Conservation (phyloP, 2,888 invertebrate species). For the Cheilosia vernalis region DNA sequence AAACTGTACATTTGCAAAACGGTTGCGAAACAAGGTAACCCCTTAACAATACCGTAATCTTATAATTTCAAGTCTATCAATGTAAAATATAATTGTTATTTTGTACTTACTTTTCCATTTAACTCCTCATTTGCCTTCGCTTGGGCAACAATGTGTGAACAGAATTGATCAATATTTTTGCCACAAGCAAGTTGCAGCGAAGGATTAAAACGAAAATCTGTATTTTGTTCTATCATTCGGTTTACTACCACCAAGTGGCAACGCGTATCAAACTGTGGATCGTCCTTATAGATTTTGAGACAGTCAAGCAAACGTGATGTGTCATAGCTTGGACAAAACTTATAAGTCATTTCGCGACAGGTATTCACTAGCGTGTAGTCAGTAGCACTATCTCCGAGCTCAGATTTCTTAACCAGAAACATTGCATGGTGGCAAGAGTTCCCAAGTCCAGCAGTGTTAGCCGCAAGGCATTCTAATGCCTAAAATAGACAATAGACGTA, state of each 20-base stretch:
- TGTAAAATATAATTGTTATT: not conserved
- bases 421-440: constrained; percentile 90
- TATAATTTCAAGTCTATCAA: not conserved
- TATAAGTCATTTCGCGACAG: constrained; percentile 93
- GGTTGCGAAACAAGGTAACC: no score
- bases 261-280: constrained; percentile 90
- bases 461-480: constrained; percentile 92
- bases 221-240: constrained; percentile 94
- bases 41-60: no score
- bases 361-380: constrained; percentile 93
- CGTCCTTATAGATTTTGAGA: constrained; percentile 90
- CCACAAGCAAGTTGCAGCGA: constrained; percentile 92
- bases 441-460: constrained; percentile 86
- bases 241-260: constrained; percentile 93
- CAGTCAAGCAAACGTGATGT: constrained; percentile 89
- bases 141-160: constrained; percentile 85
- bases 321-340: constrained; percentile 91
- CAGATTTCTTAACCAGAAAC: constrained; percentile 93
- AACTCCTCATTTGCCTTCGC: constrained; percentile 88
- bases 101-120: constrained; percentile 87
- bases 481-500: constrained; percentile 81
- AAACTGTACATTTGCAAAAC: no score
- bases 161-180: constrained; percentile 91
- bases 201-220: constrained; percentile 95
- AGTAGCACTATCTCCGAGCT: constrained; percentile 92